Base-by-base conservation (phyloP, 2,888 invertebrate genomes). In the Microctonus aethiopoides region DNA sequence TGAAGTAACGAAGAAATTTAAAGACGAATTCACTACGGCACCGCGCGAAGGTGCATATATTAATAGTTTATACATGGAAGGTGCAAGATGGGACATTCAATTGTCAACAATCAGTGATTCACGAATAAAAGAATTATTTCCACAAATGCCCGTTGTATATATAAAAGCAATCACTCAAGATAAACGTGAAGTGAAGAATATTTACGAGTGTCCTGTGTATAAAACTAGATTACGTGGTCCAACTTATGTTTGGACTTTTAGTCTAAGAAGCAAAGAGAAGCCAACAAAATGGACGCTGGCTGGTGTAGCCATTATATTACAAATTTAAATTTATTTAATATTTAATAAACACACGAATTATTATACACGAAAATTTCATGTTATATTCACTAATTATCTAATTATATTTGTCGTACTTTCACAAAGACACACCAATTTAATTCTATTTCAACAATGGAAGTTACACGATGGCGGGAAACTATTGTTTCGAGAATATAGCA, bases 201-300 rank as follows among this genome's bases (percentile, higher is more conserved):
- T 95, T 75, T 97, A 97, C 87, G 95, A 95, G 82, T 97, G 97
- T 85, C 97, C 97, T 9, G 94, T 97, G 6, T 98, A 98, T 87
- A 97, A 97, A 88, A 97, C 96, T 11, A 91, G 92, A 76, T 90
- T 91, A 84, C 90, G 98, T 66, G 98, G 97, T 0, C 94, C 94
- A 0, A 98, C 97, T 0, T 98, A 92, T 82, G 96, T 98, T 11
- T 98, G 97, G 97, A 97, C 97, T 0, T 98, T 98, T 85, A 96
- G 96, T 87, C 88, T 98, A 71, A 95, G 94, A 88, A 95, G 95
- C 13, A 94, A 92, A 83, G 95, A 96, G 79, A 95, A 93, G 77
- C 91, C 97, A 0, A 92, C 95, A 0, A 95, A 95, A 81, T 98
- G 98, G 98, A 93, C 95, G 7, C 88, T 98, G 56, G 97, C 95